A percentile compares a stretch with the other conserved stretches of the same genome.
phyloP scores from a whole-genome alignment of 1,140 invertebrate species.

The Drosophila sp. region DNA sequence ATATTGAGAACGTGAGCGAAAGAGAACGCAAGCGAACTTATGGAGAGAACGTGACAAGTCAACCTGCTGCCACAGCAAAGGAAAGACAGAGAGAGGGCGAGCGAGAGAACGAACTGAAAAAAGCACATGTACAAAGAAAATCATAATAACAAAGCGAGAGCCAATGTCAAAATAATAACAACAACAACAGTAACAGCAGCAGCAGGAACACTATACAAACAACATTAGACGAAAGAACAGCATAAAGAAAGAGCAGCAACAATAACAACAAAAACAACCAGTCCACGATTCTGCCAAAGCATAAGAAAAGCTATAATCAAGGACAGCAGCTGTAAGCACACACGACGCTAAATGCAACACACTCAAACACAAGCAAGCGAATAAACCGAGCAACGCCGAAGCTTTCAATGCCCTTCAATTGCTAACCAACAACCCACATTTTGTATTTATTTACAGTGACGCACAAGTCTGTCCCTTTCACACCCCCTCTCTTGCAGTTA shows the following conservation, averaged over 20 bases:
- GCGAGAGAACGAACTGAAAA: slow-evolving; percentile 21
- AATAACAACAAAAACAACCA: slow-evolving; percentile 41
- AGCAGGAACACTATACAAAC: slow-evolving; percentile 21
- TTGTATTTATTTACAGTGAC: slow-evolving; percentile 44
- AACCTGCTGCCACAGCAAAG: slow-evolving; percentile 37
- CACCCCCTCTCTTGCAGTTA: slow-evolving; percentile 2
- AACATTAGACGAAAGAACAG: slow-evolving; percentile 37
- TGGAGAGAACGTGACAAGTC: slow-evolving; percentile 21
- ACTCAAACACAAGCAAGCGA: slow-evolving; percentile 9
- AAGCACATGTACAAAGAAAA: slow-evolving; percentile 66
- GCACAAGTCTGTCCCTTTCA: slow-evolving; percentile 27
- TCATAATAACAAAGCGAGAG: slow-evolving; percentile 78
- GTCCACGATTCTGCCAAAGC: slow-evolving; percentile 58
- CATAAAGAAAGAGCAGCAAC: slow-evolving; percentile 30
- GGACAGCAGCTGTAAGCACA: slow-evolving; percentile 65
- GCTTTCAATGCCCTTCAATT: slow-evolving; percentile 62
- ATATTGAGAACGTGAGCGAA: slow-evolving; percentile 38
- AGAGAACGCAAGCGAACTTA: slow-evolving; percentile 43
- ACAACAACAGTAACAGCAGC: slow-evolving; percentile 12
- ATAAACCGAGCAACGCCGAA: slow-evolving; percentile 40
- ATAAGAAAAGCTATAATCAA: slow-evolving; percentile 79
- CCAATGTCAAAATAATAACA: slow-evolving; percentile 36
- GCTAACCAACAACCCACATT: slow-evolving; percentile 16
- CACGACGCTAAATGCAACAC: slow-evolving; percentile 46
- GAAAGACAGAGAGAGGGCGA: slow-evolving; percentile 20